Evolutionary conservation across 2,797 vertebrate species (phyloP).

Genomic region (Limnodromus scolopaceus): DNA sequence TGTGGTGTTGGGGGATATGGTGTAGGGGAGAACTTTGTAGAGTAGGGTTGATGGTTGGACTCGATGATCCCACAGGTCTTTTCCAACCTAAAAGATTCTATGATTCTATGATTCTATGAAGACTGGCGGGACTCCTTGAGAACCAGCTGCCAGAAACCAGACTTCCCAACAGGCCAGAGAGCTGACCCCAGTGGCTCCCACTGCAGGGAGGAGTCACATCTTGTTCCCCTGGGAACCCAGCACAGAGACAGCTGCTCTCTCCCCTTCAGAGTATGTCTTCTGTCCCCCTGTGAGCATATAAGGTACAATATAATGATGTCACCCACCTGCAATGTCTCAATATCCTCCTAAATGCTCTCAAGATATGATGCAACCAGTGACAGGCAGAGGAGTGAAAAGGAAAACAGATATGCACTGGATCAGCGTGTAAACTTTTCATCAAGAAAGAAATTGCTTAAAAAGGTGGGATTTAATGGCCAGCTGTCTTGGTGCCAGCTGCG

Average conservation of each 20-base stretch:
- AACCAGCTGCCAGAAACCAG: background rate
- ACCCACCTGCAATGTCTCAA: fast-evolving
- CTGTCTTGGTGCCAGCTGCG: background rate
- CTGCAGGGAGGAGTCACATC: background rate
- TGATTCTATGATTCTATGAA: too few relatives aligned
- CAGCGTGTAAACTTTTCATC: background rate
- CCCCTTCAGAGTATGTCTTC: background rate
- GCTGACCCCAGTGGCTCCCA: background rate
- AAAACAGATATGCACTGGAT: background rate
- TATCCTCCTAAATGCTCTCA: background rate
- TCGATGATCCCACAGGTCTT: too few relatives aligned
- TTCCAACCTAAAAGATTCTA: too few relatives aligned
- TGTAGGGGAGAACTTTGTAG: too few relatives aligned
- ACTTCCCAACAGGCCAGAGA: background rate
- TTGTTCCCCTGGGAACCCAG: background rate
- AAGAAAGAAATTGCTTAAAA: background rate
- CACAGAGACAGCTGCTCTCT: background rate
- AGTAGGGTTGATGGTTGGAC: too few relatives aligned
- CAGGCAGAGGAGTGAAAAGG: background rate
- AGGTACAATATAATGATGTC: background rate
- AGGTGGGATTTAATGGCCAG: background rate
- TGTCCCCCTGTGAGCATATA: background rate
- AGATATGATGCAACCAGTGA: background rate
- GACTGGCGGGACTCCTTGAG: background rate
- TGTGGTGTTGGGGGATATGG: too few relatives aligned